Conservation (phyloP, 2,888 invertebrate species). For the Andrena haemorrhoa region DNA sequence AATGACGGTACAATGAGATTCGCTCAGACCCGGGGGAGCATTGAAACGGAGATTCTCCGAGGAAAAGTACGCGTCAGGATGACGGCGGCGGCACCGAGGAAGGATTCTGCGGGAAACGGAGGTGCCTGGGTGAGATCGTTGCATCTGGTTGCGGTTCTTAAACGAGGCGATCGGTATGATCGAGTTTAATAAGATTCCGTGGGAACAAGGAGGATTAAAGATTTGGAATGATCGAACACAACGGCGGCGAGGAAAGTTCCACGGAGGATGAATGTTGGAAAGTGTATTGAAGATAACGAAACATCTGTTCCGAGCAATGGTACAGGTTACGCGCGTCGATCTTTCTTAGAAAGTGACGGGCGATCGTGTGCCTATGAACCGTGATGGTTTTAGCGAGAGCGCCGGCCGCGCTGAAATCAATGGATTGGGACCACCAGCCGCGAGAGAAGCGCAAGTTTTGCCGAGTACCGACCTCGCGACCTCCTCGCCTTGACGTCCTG, state of each 20-base stretch:
- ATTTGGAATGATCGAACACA: too few species aligned
- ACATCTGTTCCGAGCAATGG: slow-evolving; percentile 51
- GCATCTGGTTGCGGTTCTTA: too few species aligned
- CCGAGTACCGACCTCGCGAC: slow-evolving; percentile 71
- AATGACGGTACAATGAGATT: slow-evolving; percentile 18
- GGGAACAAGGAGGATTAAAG: too few species aligned
- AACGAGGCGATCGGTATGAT: too few species aligned
- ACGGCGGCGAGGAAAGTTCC: slow-evolving; percentile 14
- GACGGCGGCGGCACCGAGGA: not conserved
- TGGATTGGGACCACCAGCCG: slow-evolving; percentile 76
- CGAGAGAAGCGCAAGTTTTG: slow-evolving; percentile 68
- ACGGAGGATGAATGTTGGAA: slow-evolving; percentile 41
- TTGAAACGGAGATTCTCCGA: not conserved
- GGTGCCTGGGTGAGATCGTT: not conserved
- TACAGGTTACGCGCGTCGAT: slow-evolving; percentile 54
- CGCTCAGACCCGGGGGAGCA: not conserved
- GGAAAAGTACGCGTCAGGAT: not conserved
- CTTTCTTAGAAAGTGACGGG: slow-evolving; percentile 65
- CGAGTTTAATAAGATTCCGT: too few species aligned
- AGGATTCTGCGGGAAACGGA: not conserved
- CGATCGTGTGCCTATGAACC: slow-evolving; percentile 52
- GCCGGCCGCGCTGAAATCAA: slow-evolving; percentile 59
- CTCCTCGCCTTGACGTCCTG: slow-evolving; percentile 76
- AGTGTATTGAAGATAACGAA: slow-evolving; percentile 60
- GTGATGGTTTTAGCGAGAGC: slow-evolving; percentile 66